Base-by-base conservation (phyloP, 2,113 vertebrate genomes). In the Euleptes europaea region DNA sequence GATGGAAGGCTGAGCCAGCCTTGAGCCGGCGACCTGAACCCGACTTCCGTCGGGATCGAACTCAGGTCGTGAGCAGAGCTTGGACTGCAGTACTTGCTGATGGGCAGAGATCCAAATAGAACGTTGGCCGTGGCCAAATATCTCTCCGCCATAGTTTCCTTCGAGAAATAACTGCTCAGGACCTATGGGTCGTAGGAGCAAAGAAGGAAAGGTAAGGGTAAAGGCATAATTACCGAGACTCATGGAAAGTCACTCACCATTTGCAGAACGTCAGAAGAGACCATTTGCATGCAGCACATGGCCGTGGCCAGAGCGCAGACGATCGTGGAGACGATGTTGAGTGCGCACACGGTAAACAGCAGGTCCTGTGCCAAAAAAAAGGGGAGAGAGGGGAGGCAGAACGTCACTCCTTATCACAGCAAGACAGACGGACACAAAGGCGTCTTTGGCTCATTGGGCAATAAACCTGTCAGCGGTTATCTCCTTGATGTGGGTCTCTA, bases 261-360 rank as follows among this genome's bases (percentile, higher is more conserved):
- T 93, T 98, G 98, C 92, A 99, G 97, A 84, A 99, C 95, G 89
- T 99, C 98, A n/a, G 98, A 96, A 2, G 98, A 99, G 89, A 99
- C 98, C 98, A 99, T 99, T 96, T 99, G 99, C 98, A 99, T 99
- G 92, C 99, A 99, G 96, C 98, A 99, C 97, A 98, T 98, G 69
- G 98, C 99, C 0, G 99, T 99, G 91, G 99, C 99, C 88, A 99
- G 93, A 7, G 98, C 98, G 72, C 99, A 99, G 91, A 99, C 98
- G 76, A 99, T 98, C 92, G 99, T 99, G 94, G 99, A 99, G 94
- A 99, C 97, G 94, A 99, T 97, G 75, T 99, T 99, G 90, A 99
- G 97, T 92, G 98, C 98, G 19, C 99, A 99, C 75, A 99, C 98
- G 7, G 98, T 99, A 95, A 99, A 99, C 91, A 99, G 96, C 93